Percentiles rank a stretch among this genome's conserved stretches.
phyloP scores from a whole-genome alignment of 2,888 invertebrate genomes.

The Galerucella calmariensis region DNA sequence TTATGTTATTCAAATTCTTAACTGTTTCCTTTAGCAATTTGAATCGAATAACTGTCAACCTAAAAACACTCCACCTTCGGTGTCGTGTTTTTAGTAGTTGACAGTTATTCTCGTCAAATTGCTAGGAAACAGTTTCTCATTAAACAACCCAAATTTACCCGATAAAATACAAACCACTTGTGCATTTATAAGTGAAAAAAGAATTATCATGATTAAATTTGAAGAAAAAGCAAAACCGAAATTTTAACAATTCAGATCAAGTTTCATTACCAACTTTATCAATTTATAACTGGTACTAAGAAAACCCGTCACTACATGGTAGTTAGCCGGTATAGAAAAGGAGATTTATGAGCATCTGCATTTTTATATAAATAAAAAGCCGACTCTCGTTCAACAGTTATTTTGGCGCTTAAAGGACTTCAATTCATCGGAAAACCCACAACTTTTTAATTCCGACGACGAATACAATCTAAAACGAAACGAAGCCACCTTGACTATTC shows the following conservation, averaged over 20 bases:
- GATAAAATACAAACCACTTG: too few relatives aligned
- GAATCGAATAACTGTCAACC: too few relatives aligned
- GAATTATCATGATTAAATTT: too few relatives aligned
- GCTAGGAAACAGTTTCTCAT: too few relatives aligned
- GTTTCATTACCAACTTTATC: background rate
- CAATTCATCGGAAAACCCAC: constrained; percentile 49
- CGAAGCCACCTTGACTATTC: constrained; percentile 44
- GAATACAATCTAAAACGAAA: constrained; percentile 16
- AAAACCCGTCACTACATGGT: constrained; percentile 29
- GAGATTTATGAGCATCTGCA: constrained; percentile 35
- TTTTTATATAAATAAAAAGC: constrained; percentile 20
- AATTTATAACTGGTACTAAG: constrained; percentile 1
- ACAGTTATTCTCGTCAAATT: too few relatives aligned
- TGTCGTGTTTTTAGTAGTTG: too few relatives aligned
- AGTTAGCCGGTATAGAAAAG: constrained; percentile 23
- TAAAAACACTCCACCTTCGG: too few relatives aligned
- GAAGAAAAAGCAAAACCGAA: too few relatives aligned
- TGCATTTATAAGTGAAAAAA: too few relatives aligned
- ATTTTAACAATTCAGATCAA: background rate
- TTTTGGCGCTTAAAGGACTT: constrained; percentile 44
- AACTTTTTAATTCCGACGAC: constrained; percentile 45
- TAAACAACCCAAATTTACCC: too few relatives aligned
- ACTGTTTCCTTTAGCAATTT: too few relatives aligned
- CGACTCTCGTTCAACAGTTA: constrained; percentile 28
- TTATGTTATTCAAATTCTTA: too few relatives aligned